Evolutionary conservation across 1,140 invertebrate species (phyloP).

Genomic region (Halictus rubicundus): DNA sequence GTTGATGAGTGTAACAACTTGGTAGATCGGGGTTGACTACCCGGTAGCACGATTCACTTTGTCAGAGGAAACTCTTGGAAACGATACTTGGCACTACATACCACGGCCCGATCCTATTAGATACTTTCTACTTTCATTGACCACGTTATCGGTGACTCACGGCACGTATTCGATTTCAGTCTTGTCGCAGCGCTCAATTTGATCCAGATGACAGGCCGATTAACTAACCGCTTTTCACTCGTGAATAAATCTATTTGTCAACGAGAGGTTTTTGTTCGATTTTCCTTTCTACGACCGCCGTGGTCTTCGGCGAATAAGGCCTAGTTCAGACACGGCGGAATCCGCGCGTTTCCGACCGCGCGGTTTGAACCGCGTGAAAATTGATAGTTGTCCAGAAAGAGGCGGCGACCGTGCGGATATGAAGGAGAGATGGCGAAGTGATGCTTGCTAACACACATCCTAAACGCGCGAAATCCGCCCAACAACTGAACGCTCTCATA

Average conservation of each 20-base stretch:
- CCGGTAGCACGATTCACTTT: slow-evolving; percentile 21
- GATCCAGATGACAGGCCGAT: neutral
- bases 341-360: no score
- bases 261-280: neutral
- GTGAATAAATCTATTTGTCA: neutral
- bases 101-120: neutral
- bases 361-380: no score
- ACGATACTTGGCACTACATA: slow-evolving; percentile 23
- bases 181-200: neutral
- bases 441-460: no score
- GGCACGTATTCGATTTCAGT: slow-evolving; percentile 5
- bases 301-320: neutral
- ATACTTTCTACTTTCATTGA: slow-evolving; percentile 48
- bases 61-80: slow-evolving; percentile 18
- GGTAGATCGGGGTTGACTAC: slow-evolving; percentile 33
- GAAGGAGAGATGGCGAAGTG: no score
- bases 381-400: no score
- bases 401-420: no score
- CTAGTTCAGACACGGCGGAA: no score
- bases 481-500: no score
- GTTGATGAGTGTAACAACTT: no score
- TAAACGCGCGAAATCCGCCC: no score
- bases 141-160: slow-evolving; percentile 8
- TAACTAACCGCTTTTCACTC: neutral
- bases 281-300: neutral